These are phyloP conservation scores for Pterocles orientalis DNA, from an alignment of 2,113 vertebrate species.

Conservation along the genomic window DNA sequence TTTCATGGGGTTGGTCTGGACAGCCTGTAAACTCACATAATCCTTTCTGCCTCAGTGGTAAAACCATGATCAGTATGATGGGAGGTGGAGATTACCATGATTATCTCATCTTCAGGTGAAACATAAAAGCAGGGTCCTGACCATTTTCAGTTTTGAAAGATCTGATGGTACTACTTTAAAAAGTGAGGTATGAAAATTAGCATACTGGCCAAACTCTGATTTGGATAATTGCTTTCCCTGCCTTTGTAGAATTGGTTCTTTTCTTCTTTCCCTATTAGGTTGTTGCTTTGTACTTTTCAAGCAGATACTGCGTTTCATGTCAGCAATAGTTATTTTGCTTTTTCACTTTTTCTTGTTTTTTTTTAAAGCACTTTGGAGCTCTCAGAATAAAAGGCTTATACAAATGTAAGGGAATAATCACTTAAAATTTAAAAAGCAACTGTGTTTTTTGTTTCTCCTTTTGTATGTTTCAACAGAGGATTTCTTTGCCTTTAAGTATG, in stretches of 20 bases:
- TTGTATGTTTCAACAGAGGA: background rate
- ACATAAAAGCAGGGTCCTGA: background rate
- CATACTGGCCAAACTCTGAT: background rate
- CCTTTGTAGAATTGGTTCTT: background rate
- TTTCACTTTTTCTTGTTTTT: background rate
- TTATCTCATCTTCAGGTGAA: background rate
- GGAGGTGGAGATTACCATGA: background rate
- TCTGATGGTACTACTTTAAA: background rate
- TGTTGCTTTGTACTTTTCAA: background rate
- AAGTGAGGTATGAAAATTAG: background rate
- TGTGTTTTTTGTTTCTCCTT: background rate
- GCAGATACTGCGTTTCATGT: background rate
- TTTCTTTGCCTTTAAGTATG: background rate
- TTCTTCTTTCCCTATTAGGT: background rate
- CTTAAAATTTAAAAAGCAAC: background rate
- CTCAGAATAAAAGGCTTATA: background rate
- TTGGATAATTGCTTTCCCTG: conserved; percentile 5
- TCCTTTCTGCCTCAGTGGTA: background rate
- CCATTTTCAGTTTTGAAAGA: background rate
- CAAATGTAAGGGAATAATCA: background rate
- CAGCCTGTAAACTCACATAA: background rate
- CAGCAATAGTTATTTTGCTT: background rate
- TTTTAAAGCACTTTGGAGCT: background rate
- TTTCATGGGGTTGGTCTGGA: background rate
- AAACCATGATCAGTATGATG: background rate